These are phyloP conservation scores for Bradypodion ventrale DNA, from an alignment of 2,797 vertebrate species.

Conservation along the genomic window DNA sequence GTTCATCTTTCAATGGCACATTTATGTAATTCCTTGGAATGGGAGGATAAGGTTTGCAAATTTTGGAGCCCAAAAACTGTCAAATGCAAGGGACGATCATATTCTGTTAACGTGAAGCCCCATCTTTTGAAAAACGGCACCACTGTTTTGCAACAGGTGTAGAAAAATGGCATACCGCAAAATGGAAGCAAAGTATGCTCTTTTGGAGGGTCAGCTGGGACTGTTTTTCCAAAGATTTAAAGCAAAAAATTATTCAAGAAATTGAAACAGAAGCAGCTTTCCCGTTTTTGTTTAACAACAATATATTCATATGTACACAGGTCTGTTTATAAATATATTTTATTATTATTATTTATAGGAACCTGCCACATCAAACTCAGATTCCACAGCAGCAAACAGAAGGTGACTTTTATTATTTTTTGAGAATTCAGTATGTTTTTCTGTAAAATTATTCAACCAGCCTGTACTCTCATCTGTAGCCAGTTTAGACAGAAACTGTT, in stretches of 20 bases:
- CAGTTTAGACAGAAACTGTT: not conserved
- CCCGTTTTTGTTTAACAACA: not conserved
- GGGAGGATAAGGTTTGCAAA: not conserved
- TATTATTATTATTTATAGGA: constrained; percentile 79
- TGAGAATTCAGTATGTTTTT: not conserved
- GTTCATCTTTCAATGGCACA: not conserved
- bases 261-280: not conserved
- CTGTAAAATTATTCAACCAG: not conserved
- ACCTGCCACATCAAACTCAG: constrained; percentile 92
- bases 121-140: no score
- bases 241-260: no score
- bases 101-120: no score
- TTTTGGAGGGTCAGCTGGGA: no score
- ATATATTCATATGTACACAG: not conserved
- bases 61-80: not conserved
- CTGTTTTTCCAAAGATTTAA: no score
- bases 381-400: constrained; percentile 95
- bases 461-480: not conserved
- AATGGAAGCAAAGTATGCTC: no score
- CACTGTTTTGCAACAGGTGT: no score
- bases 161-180: no score
- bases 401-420: constrained; percentile 81
- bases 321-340: constrained; percentile 1
- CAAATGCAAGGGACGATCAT: no score
- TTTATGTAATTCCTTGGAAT: not conserved